phyloP scores from a whole-genome alignment of 1,140 invertebrate genomes.

The Galendromus occidentalis region DNA sequence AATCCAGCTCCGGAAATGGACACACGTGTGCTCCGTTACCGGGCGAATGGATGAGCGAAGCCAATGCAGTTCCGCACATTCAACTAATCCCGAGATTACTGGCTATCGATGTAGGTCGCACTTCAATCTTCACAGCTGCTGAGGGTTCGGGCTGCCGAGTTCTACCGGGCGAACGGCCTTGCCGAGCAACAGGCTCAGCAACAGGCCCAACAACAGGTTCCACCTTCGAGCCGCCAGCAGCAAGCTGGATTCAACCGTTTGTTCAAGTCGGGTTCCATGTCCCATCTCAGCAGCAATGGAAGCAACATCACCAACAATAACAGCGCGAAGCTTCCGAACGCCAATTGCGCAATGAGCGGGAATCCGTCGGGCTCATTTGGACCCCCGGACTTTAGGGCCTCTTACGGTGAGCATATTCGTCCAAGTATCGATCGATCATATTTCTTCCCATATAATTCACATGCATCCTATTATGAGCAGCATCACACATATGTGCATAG shows the following conservation, averaged over 20 bases:
- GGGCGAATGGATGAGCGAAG: too few species aligned
- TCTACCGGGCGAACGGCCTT: not conserved
- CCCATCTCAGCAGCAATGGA: not conserved
- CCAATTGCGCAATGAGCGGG: not conserved
- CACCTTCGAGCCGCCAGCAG: not conserved
- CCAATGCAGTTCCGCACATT: too few species aligned
- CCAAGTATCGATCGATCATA: too few species aligned
- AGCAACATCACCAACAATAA: constrained; percentile 3
- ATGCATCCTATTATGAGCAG: too few species aligned
- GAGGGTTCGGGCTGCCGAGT: not conserved
- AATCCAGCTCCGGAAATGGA: too few species aligned
- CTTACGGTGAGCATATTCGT: not conserved
- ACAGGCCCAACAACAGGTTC: too few species aligned
- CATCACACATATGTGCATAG: too few species aligned
- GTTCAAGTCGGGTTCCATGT: constrained; percentile 8
- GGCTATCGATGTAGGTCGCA: not conserved
- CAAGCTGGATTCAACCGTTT: not conserved
- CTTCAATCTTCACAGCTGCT: constrained; percentile 7
- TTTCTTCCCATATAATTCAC: too few species aligned
- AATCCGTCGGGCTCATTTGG: not conserved
- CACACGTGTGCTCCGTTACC: too few species aligned
- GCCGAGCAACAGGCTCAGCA: not conserved
- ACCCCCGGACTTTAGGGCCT: constrained; percentile 9
- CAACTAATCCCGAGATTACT: too few species aligned
- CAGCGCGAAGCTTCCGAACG: not conserved